These are phyloP conservation scores for Anguilla anguilla DNA, from an alignment of 2,797 vertebrate genomes.

Conservation along the genomic window DNA sequence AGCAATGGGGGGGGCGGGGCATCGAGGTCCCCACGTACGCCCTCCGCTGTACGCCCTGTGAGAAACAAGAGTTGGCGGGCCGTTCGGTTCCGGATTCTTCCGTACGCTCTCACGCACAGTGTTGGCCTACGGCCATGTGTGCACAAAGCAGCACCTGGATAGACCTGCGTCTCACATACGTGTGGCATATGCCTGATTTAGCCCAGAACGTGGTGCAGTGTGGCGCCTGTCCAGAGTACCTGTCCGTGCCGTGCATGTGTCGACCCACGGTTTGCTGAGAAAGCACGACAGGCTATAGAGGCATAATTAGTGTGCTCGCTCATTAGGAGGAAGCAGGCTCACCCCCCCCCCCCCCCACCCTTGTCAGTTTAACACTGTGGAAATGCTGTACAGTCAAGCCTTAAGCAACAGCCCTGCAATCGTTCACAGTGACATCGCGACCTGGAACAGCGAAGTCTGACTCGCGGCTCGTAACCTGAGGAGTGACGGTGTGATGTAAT, in stretches of 20 bases:
- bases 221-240: conserved; percentile 2
- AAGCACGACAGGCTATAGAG: neutral
- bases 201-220: neutral
- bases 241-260: neutral
- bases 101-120: neutral
- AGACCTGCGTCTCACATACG: neutral
- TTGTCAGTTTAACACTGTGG: neutral
- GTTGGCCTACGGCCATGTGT: neutral
- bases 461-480: neutral
- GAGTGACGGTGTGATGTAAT: neutral
- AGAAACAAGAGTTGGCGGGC: neutral
- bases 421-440: no score
- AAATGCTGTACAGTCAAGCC: neutral
- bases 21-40: neutral
- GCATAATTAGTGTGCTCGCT: neutral
- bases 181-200: neutral
- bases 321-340: neutral
- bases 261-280: neutral
- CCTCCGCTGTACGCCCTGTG: neutral
- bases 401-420: neutral
- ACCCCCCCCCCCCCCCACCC: neutral
- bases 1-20: no score
- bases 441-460: neutral
- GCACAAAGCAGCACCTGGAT: neutral
- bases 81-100: neutral